Percentiles rank a stretch among this genome's conserved stretches.
Conservation (phyloP, 2,113 vertebrate species). For the Quiscalus mexicanus region DNA sequence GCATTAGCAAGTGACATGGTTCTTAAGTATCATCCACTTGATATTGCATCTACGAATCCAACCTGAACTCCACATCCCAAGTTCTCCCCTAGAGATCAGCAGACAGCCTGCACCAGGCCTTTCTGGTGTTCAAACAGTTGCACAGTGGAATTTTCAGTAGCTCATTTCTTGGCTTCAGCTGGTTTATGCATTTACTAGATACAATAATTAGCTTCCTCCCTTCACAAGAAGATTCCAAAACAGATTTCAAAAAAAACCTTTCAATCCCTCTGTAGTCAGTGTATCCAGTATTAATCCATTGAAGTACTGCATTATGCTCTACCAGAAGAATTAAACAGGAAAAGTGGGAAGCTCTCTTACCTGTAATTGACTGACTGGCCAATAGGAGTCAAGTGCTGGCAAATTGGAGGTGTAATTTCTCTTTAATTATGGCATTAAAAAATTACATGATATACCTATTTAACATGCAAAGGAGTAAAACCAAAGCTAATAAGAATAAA, state of each 20-base stretch:
- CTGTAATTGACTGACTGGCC: conserved; percentile 65
- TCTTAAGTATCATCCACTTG: neutral
- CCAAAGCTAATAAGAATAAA: conserved; percentile 50
- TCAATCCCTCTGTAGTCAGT: neutral
- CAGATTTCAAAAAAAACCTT: neutral
- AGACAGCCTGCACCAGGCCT: neutral
- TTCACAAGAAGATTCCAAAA: conserved; percentile 24
- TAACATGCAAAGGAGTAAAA: conserved; percentile 59
- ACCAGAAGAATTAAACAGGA: conserved; percentile 37
- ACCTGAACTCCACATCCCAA: neutral
- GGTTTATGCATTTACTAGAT: conserved; percentile 6
- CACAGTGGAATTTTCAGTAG: neutral
- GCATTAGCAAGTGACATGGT: neutral
- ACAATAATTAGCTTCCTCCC: neutral
- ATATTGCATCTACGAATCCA: neutral
- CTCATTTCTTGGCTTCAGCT: neutral
- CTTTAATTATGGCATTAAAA: conserved; percentile 58
- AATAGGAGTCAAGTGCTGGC: conserved; percentile 60
- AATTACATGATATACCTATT: conserved; percentile 44
- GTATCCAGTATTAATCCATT: conserved; percentile 21
- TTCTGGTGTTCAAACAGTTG: neutral
- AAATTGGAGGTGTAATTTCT: conserved; percentile 64
- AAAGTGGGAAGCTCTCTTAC: conserved; percentile 58
- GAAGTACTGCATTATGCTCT: neutral
- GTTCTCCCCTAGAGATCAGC: neutral